Percentiles rank a stretch among this genome's conserved stretches.
Evolutionary conservation across 2,797 vertebrate species (phyloP).

Genomic region (Allobates femoralis): DNA sequence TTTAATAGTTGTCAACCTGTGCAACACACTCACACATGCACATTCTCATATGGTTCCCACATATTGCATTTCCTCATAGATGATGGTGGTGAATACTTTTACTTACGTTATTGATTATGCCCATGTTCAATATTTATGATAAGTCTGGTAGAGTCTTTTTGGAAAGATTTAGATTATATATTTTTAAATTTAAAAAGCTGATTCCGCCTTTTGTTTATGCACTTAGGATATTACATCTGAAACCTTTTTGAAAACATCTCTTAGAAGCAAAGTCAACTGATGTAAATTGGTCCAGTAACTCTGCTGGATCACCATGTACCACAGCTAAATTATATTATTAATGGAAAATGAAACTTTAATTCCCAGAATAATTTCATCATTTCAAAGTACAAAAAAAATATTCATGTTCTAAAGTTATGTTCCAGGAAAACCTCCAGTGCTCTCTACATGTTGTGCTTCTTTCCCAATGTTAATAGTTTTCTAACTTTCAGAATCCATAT

Average conservation of each 20-base stretch:
- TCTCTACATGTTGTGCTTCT: not conserved
- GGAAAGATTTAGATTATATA: too few relatives aligned
- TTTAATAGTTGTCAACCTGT: too few relatives aligned
- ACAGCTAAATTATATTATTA: not conserved
- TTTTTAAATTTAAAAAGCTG: too few relatives aligned
- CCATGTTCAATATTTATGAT: too few relatives aligned
- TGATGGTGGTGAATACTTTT: too few relatives aligned
- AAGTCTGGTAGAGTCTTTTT: too few relatives aligned
- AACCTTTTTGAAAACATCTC: not conserved
- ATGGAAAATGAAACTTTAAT: not conserved
- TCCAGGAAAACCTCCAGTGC: conserved; percentile 7
- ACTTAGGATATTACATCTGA: not conserved
- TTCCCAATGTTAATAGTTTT: conserved; percentile 12
- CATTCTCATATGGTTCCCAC: too few relatives aligned
- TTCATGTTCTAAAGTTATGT: conserved; percentile 1
- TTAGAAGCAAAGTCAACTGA: not conserved
- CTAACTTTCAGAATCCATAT: conserved; percentile 25
- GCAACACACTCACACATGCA: too few relatives aligned
- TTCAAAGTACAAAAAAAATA: conserved; percentile 13
- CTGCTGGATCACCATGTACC: not conserved
- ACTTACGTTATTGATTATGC: too few relatives aligned
- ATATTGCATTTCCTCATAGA: too few relatives aligned
- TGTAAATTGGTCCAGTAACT: not conserved
- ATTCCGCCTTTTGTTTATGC: not conserved
- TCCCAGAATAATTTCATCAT: conserved; percentile 26